Percentiles rank a stretch among this genome's conserved stretches.
phyloP scores from a whole-genome alignment of 2,797 vertebrate genomes.

The Malacoctenus gilli region DNA sequence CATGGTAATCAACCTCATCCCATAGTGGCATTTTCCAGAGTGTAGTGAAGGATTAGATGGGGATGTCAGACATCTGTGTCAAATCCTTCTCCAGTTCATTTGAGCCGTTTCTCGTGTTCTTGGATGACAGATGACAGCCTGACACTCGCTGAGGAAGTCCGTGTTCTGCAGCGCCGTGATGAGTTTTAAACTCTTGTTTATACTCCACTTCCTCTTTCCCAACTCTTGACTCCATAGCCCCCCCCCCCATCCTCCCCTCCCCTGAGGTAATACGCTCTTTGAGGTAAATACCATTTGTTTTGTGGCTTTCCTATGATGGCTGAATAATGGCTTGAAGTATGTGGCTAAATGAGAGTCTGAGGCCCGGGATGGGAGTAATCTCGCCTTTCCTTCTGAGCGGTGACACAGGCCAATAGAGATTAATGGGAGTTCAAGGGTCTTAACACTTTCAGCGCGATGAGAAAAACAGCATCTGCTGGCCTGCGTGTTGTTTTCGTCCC shows the following conservation, averaged over 20 bases:
- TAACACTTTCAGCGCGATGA: constrained; percentile 60
- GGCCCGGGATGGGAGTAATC: constrained; percentile 78
- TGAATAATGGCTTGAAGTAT: constrained; percentile 81
- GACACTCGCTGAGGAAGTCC: constrained; percentile 51
- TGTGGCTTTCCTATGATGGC: constrained; percentile 75
- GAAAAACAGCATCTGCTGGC: constrained; percentile 36
- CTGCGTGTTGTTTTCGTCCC: constrained; percentile 49
- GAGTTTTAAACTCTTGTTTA: constrained; percentile 56
- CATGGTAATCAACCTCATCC: constrained; percentile 65
- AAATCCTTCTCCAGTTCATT: constrained; percentile 74
- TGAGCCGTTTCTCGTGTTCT: constrained; percentile 64
- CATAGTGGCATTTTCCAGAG: constrained; percentile 48
- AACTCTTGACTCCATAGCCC: constrained; percentile 27
- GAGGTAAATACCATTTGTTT: constrained; percentile 86
- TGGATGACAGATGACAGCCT: constrained; percentile 68
- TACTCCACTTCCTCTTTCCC: constrained; percentile 29
- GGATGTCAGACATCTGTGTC: constrained; percentile 78
- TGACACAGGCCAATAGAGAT: constrained; percentile 83
- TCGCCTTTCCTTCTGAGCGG: constrained; percentile 71
- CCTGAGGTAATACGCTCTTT: constrained; percentile 63
- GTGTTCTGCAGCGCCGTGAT: constrained; percentile 45
- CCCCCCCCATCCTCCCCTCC: constrained; percentile 22
- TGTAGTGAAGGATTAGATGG: constrained; percentile 73
- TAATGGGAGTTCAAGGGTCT: constrained; percentile 75
- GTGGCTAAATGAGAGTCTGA: constrained; percentile 82